phyloP scores from a whole-genome alignment of 2,113 vertebrate species.

The Martes martes region DNA sequence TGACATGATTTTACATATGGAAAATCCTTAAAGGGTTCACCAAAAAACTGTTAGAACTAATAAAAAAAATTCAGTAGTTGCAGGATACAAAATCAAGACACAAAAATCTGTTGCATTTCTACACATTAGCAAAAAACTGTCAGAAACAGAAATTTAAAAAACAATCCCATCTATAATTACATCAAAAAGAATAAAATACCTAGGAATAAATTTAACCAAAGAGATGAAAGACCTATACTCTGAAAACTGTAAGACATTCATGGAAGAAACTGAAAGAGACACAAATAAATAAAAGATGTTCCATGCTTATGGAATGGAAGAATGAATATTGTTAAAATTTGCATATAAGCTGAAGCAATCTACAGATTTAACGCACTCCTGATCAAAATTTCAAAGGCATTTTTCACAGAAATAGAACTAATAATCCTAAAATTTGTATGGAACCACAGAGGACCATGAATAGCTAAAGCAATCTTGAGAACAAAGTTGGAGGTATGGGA shows the following conservation, averaged over 20 bases:
- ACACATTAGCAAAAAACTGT: background rate
- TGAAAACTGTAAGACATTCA: background rate
- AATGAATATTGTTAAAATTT: background rate
- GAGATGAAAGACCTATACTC: background rate
- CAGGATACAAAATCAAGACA: background rate
- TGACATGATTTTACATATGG: background rate
- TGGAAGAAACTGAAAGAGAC: background rate
- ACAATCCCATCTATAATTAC: background rate
- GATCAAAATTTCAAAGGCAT: background rate
- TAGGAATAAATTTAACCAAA: background rate
- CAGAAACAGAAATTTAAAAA: background rate
- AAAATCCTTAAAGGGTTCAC: background rate
- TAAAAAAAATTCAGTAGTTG: background rate
- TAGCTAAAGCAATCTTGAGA: background rate
- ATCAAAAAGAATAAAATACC: background rate
- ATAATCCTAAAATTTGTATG: background rate
- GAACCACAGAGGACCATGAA: background rate
- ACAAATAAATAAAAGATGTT: background rate
- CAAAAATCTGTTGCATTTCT: background rate
- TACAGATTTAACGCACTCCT: background rate
- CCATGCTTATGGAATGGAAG: background rate
- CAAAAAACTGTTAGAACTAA: background rate
- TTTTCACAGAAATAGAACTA: background rate
- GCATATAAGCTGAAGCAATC: background rate
- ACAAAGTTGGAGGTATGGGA: background rate